A percentile compares a stretch with the other conserved stretches of the same genome.
These are phyloP conservation scores for Sternarchorhynchus goeldii DNA, from an alignment of 2,797 vertebrate species.

Conservation along the genomic window DNA sequence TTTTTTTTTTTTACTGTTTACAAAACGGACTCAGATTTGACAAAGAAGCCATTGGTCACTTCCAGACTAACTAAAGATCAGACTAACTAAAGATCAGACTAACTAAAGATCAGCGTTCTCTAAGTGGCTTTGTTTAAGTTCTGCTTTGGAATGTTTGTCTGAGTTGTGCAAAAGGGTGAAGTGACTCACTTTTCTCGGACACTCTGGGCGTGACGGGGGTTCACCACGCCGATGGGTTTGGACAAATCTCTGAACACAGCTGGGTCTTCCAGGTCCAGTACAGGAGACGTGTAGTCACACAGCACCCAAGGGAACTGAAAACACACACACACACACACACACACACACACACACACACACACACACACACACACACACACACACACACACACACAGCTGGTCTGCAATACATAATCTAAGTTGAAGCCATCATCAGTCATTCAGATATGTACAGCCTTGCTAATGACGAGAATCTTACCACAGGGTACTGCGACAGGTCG, in stretches of 20 bases:
- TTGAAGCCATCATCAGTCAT: too few relatives aligned
- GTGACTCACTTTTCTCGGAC: conserved; percentile 92
- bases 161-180: conserved; percentile 43
- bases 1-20: too few relatives aligned
- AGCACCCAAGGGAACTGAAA: conserved; percentile 94
- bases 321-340: too few relatives aligned
- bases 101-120: too few relatives aligned
- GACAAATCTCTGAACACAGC: conserved; percentile 91
- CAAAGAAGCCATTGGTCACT: too few relatives aligned
- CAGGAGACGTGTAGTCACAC: conserved; percentile 86
- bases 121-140: too few relatives aligned
- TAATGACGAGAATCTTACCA: conserved; percentile 76
- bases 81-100: too few relatives aligned
- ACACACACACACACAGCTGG: conserved; percentile 5
- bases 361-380: conserved; percentile 11
- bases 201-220: conserved; percentile 87
- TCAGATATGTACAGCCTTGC: too few relatives aligned
- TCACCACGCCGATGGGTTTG: conserved; percentile 95
- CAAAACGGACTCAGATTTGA: too few relatives aligned
- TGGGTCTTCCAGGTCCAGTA: conserved; percentile 86
- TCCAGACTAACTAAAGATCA: too few relatives aligned
- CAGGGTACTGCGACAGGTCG: conserved; percentile 95
- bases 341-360: conserved; percentile 11
- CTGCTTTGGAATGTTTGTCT: too few relatives aligned
- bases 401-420: background rate